Conservation (phyloP, 2,113 vertebrate species). For the Gambusia affinis region DNA sequence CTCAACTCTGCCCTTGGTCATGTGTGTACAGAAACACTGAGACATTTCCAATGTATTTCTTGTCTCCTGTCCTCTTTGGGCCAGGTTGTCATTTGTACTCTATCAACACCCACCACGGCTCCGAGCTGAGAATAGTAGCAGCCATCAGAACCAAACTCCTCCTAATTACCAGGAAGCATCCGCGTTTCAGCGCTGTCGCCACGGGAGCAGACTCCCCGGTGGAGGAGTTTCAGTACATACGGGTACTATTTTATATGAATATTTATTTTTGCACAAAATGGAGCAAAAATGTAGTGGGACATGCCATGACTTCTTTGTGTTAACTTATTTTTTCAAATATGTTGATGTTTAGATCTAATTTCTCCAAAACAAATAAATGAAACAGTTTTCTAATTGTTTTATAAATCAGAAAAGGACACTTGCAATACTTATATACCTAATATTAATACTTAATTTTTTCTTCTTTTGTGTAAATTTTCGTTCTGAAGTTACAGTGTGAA, state of each 20-base stretch:
- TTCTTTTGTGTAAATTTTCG: neutral
- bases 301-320: neutral
- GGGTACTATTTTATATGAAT: conserved; percentile 75
- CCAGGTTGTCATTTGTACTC: conserved; percentile 97
- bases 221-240: conserved; percentile 98
- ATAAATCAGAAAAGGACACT: too few species aligned
- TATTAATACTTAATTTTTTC: too few species aligned
- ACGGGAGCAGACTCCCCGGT: conserved; percentile 85
- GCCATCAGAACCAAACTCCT: conserved; percentile 98
- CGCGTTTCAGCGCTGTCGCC: conserved; percentile 66
- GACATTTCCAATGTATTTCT: neutral
- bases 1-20: neutral
- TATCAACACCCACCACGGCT: conserved; percentile 95
- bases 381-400: too few species aligned
- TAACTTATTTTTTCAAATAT: too few species aligned
- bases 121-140: conserved; percentile 89
- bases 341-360: too few species aligned
- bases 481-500: neutral
- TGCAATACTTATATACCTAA: too few species aligned
- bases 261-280: neutral
- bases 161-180: conserved; percentile 91
- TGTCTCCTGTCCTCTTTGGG: conserved; percentile 26
- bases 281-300: neutral
- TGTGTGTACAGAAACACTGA: neutral
- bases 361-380: too few species aligned